Percentiles rank a stretch among this genome's conserved stretches.
Conservation (phyloP, 2,888 invertebrate species). For the Caenorhabditis sp. region DNA sequence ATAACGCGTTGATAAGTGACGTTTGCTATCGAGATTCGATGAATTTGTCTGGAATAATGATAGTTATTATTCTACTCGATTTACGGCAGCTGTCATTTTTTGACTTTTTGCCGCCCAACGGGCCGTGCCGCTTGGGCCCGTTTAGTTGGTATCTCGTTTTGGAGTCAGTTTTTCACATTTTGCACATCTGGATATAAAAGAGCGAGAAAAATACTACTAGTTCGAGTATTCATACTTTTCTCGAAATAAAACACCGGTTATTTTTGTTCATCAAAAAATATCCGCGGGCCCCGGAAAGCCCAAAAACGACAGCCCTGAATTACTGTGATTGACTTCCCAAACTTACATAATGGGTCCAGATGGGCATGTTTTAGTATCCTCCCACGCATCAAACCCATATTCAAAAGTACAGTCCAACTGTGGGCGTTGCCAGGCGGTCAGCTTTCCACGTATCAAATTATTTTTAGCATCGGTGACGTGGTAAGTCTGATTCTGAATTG, state of each 20-base stretch:
- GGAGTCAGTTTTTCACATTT: too few relatives aligned
- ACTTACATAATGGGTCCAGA: constrained; percentile 33
- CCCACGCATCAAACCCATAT: constrained; percentile 22
- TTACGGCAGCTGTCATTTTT: too few relatives aligned
- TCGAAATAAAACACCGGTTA: too few relatives aligned
- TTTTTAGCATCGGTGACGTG: constrained; percentile 7
- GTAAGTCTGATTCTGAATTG: constrained; percentile 14
- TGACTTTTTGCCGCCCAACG: background rate
- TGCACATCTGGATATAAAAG: too few relatives aligned
- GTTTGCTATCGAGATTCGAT: constrained; percentile 6
- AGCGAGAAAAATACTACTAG: too few relatives aligned
- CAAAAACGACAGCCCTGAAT: too few relatives aligned
- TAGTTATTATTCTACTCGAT: too few relatives aligned
- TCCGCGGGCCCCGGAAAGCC: too few relatives aligned
- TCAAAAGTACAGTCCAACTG: constrained; percentile 30
- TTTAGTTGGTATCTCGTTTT: too few relatives aligned
- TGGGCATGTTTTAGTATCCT: constrained; percentile 19
- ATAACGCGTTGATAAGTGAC: constrained; percentile 13
- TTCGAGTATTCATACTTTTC: too few relatives aligned
- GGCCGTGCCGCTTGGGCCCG: too few relatives aligned
- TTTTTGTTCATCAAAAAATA: background rate
- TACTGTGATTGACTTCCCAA: too few relatives aligned
- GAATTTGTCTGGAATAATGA: constrained; percentile 17
- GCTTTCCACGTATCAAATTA: constrained; percentile 4
- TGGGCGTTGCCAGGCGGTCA: constrained; percentile 8